These are phyloP conservation scores for Ophiothrix spiculata DNA, from an alignment of 35 echinoderm and acorn worm species.

Conservation along the genomic window DNA sequence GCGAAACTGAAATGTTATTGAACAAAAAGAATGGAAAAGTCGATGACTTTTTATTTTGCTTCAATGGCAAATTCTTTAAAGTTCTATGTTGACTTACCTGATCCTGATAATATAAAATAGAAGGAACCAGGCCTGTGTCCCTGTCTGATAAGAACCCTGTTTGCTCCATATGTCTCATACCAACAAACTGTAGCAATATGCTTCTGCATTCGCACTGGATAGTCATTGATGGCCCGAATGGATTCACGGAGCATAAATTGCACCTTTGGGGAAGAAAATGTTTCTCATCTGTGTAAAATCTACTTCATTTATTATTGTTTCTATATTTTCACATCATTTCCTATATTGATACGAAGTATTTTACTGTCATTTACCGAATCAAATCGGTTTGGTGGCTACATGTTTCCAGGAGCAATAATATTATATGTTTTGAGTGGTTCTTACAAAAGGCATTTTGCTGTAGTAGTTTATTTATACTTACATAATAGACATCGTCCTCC, in stretches of 20 bases:
- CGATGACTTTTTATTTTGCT: neutral
- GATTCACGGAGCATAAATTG: slow-evolving; percentile 41
- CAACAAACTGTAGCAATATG: slow-evolving; percentile 55
- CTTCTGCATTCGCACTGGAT: slow-evolving; percentile 63
- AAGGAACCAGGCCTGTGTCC: slow-evolving; percentile 56
- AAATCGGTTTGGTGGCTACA: neutral
- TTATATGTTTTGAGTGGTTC: neutral
- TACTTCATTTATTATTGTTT: neutral
- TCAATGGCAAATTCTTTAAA: neutral
- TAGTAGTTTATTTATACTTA: slow-evolving; percentile 9
- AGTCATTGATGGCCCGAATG: slow-evolving; percentile 37
- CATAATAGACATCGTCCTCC: slow-evolving; percentile 34
- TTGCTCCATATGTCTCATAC: slow-evolving; percentile 59
- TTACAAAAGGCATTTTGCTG: neutral
- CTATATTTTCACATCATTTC: neutral
- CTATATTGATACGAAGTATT: neutral
- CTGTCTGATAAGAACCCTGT: slow-evolving; percentile 56
- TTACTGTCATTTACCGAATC: neutral
- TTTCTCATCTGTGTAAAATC: neutral
- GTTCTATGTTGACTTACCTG: slow-evolving; percentile 19
- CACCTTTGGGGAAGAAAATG: slow-evolving; percentile 18
- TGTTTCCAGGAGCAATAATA: neutral
- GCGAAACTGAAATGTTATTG: neutral
- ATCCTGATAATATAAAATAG: slow-evolving; percentile 72
- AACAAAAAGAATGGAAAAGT: neutral